Evolutionary conservation across 2,113 vertebrate species (phyloP), one percentile per base, ranked within the genome.

Genomic region (Xyrauchen texanus): DNA sequence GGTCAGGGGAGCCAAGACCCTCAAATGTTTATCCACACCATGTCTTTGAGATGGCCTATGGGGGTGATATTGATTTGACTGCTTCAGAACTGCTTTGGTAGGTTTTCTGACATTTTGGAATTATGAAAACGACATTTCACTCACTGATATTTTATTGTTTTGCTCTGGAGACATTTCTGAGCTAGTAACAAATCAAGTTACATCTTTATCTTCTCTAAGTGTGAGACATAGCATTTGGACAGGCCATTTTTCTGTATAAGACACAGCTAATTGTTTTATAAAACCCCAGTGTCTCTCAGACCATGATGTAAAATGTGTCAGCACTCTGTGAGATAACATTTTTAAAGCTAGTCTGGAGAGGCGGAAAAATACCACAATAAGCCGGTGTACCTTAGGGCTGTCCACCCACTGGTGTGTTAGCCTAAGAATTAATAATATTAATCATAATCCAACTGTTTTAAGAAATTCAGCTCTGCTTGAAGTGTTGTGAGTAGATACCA

Each of bases 381-480:
- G 47, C 13, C 21, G 3, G 21, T 34, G 2, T 15, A 60, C 8
- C 13, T 7, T n/a, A 7, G 2, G 34, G 11, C 7, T 10, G 12
- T n/a, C 13, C 55, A 53, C 51, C 15, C 8, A 16, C 10, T 58
- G 0, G 42, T 9, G 3, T 47, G 55, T 63, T 49, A 21, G 46
- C 13, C 46, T 64, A 84, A 83, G n/a, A 68, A 87, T 64, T 53
- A 77, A 77, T 52, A 7, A 76, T 83, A 86, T 89, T 78, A 85
- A 80, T 61, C 73, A 80, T 84, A 81, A 86, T 88, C 84, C 86
- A 21, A n/a, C 61, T 16, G 16, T 3, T n/a, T 74, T 77, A 82
- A 87, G 86, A 68, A 89, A 91, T 62, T 10, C 16, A 21, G 49
- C 4, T 84, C 84, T 85, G 88, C 88, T 86, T 89, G 87, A 89